Base-by-base conservation (phyloP, 35 echinoderm and acorn worm species). In the Stichopus chloronotus region DNA sequence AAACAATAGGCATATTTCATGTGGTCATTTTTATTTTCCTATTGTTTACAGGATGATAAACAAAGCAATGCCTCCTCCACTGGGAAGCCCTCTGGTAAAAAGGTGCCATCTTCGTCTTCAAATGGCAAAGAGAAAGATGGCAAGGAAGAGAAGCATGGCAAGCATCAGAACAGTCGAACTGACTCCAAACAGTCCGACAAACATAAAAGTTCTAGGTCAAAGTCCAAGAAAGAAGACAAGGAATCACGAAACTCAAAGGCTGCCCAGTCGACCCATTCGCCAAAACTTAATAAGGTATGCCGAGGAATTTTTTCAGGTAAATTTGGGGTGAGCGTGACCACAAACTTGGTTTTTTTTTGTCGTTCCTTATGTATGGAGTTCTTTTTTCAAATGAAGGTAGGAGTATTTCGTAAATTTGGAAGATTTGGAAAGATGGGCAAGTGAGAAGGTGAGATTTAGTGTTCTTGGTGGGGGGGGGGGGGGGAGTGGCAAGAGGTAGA, bases 161-260 rank as follows among this genome's bases (percentile, higher is more conserved):
- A 58, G 30, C 90, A 91, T 24, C 53, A 77, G 14, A 63, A n/a
- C 61, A 86, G 25, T n/a, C 25, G 58, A 55, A 91, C 9, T 53
- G 81, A 92, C 21, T 23, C 78, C 12, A 92, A 92, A 22, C 25
- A 55, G 8, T 85, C 78, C 5, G 91, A 92, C 22, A 81, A 92
- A 54, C 78, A 92, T 53, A 92, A 92, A 84, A 84, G 55, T 54
- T 25, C 21, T n/a, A 52, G 78, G 5, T 54, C 57, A 23, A 92
- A 92, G 57, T 83, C 78, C 21, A 84, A 92, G 79, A 81, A 92
- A 65, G 91, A 92, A 11, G 80, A 92, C 21, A 92, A 92, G 56
- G 91, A 84, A 43, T 56, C 23, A 22, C 43, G 54, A 25, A 92
- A 92, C 56, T 77, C 90, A 65, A 92, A 84, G 60, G 25, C 79